A percentile compares a stretch with the other conserved stretches of the same genome.
Evolutionary conservation across 2,888 invertebrate species (phyloP).

Genomic region (Ornithoptera alexandrae): DNA sequence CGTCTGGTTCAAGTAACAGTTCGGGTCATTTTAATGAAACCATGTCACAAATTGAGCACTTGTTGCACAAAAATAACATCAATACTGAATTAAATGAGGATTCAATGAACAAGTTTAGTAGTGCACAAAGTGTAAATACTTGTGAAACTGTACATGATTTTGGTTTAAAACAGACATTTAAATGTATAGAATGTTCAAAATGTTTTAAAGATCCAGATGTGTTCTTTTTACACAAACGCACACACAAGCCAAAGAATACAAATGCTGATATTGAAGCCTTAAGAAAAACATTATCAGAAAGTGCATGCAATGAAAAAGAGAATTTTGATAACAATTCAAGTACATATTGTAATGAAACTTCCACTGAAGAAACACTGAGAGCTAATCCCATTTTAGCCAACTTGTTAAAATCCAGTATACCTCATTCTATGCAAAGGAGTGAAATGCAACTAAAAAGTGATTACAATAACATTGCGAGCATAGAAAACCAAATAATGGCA

Average conservation of each 20-base stretch:
- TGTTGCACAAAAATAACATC: slow-evolving; percentile 24
- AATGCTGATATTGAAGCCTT: slow-evolving; percentile 19
- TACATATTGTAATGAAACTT: slow-evolving; percentile 3
- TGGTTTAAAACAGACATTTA: slow-evolving; percentile 41
- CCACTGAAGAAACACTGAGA: slow-evolving; percentile 51
- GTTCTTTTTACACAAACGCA: slow-evolving; percentile 57
- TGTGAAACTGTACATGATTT: slow-evolving; percentile 3
- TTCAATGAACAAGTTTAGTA: slow-evolving; percentile 5
- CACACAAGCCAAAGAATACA: slow-evolving; percentile 40
- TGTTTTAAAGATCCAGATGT: slow-evolving; percentile 75
- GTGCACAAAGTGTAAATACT: slow-evolving; percentile 14
- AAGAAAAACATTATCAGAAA: slow-evolving; percentile 27
- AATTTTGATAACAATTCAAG: slow-evolving; percentile 46
- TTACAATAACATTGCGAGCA: slow-evolving; percentile 33
- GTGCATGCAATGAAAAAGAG: slow-evolving; percentile 47
- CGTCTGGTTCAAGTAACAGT: slow-evolving; percentile 23
- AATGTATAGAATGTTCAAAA: slow-evolving; percentile 64
- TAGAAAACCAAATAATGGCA: slow-evolving; percentile 60
- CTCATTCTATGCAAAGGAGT: slow-evolving; percentile 21
- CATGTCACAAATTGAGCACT: slow-evolving; percentile 27
- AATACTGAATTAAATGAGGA: slow-evolving; percentile 14
- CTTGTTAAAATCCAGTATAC: slow-evolving; percentile 46
- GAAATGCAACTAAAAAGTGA: slow-evolving; percentile 18
- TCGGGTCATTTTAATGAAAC: slow-evolving; percentile 26
- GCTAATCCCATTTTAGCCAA: slow-evolving; percentile 70